Evolutionary conservation across 1,140 invertebrate genomes (phyloP).

Genomic region (Heterodera schachtii): DNA sequence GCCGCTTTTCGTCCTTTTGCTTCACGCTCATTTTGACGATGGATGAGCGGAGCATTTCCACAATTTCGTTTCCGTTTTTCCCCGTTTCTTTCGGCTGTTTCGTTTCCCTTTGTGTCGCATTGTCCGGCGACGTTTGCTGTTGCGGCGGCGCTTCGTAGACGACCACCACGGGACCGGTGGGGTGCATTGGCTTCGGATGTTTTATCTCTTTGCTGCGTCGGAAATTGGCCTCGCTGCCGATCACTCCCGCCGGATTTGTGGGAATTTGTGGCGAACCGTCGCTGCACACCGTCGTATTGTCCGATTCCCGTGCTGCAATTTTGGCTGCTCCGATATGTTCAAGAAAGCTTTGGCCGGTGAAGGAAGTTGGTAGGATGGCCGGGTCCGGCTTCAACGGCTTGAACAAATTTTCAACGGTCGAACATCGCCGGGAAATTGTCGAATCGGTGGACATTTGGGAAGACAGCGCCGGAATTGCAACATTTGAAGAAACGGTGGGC

Average conservation of each 20-base stretch:
- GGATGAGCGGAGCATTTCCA: slow-evolving; percentile 21
- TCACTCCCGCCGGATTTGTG: slow-evolving; percentile 33
- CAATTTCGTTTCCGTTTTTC: slow-evolving; percentile 27
- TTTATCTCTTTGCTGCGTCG: slow-evolving; percentile 46
- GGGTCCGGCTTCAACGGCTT: slow-evolving; percentile 41
- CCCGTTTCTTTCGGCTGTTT: slow-evolving; percentile 8
- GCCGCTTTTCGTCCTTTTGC: background rate
- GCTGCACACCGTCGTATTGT: background rate
- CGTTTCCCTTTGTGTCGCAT: slow-evolving; percentile 8
- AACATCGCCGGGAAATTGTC: background rate
- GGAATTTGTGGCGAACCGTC: background rate
- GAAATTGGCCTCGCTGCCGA: slow-evolving; percentile 38
- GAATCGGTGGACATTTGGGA: background rate
- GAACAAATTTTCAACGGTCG: slow-evolving; percentile 35
- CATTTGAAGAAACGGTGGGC: slow-evolving; percentile 1
- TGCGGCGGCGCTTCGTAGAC: slow-evolving; percentile 38
- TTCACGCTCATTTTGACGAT: slow-evolving; percentile 19
- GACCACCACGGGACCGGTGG: slow-evolving; percentile 29
- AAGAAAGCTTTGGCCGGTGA: slow-evolving; percentile 39
- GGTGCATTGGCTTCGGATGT: slow-evolving; percentile 47
- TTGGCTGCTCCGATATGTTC: slow-evolving; percentile 26
- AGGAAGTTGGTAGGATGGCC: slow-evolving; percentile 28
- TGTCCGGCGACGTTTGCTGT: slow-evolving; percentile 16
- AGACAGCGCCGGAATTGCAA: background rate
- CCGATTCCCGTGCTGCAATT: background rate